phyloP scores from a whole-genome alignment of 2,113 vertebrate species.

The Crotalus tigris region DNA sequence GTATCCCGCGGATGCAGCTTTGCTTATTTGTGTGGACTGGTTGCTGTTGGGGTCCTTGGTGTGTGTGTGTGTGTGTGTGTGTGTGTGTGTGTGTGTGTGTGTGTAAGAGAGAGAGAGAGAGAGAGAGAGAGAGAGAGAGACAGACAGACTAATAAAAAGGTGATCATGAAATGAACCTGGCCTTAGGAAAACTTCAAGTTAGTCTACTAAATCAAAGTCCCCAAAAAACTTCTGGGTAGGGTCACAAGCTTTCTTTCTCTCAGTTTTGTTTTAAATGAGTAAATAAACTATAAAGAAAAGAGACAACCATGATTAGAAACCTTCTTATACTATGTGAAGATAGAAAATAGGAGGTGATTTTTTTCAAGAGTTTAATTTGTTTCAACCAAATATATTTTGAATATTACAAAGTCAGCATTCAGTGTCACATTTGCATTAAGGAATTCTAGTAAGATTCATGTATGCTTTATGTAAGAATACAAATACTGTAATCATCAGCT shows the following conservation, averaged over 20 bases:
- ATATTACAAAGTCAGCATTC: conserved; percentile 16
- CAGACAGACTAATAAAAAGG: background rate
- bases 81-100: too few relatives aligned
- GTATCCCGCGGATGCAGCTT: too few relatives aligned
- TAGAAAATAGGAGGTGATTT: background rate
- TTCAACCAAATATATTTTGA: background rate
- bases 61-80: too few relatives aligned
- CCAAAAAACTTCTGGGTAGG: background rate
- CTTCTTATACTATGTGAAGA: background rate
- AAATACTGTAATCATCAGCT: conserved; percentile 31
- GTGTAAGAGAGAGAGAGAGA: too few relatives aligned
- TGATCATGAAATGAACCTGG: background rate
- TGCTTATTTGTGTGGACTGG: too few relatives aligned
- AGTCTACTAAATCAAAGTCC: background rate
- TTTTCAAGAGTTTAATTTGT: background rate
- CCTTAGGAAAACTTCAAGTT: background rate
- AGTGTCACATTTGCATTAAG: conserved; percentile 30
- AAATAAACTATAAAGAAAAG: background rate
- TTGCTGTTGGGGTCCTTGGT: too few relatives aligned
- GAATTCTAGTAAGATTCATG: conserved; percentile 33
- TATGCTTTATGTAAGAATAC: conserved; percentile 20
- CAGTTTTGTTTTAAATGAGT: background rate
- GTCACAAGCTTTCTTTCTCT: background rate
- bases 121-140: too few relatives aligned
- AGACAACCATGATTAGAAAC: background rate